These are phyloP conservation scores for Drosophila lacicola DNA, from an alignment of 2,888 invertebrate genomes.

Conservation along the genomic window DNA sequence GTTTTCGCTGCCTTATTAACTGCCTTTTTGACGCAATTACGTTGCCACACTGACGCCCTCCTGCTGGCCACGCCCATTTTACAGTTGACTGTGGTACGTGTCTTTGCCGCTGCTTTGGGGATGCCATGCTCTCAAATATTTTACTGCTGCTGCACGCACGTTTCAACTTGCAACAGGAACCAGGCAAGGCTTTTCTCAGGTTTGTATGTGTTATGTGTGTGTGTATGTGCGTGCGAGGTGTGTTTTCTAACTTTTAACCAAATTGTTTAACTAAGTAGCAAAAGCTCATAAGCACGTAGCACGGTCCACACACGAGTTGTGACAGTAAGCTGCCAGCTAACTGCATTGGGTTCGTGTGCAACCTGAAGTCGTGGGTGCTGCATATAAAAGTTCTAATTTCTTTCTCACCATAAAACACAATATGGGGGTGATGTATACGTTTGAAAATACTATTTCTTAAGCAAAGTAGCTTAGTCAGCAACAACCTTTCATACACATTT, in stretches of 20 bases:
- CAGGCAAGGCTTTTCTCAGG: background rate
- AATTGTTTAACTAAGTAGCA: constrained; percentile 76
- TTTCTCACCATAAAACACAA: background rate
- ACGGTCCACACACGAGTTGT: constrained; percentile 26
- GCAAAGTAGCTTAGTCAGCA: background rate
- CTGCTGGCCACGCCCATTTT: constrained; percentile 28
- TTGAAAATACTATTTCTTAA: background rate
- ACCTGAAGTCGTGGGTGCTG: background rate
- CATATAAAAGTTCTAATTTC: constrained; percentile 7
- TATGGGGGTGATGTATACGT: too few species aligned
- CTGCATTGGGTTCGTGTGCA: constrained; percentile 20
- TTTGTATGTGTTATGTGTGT: constrained; percentile 2
- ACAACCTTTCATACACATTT: background rate
- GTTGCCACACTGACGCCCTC: constrained; percentile 41
- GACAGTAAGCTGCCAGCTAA: constrained; percentile 23
- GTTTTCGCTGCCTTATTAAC: constrained; percentile 61
- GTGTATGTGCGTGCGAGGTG: constrained; percentile 25
- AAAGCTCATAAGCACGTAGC: constrained; percentile 64
- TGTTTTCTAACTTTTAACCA: constrained; percentile 67
- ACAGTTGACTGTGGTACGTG: constrained; percentile 51
- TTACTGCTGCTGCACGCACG: constrained; percentile 64
- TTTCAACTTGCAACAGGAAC: constrained; percentile 32
- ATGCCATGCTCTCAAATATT: constrained; percentile 36
- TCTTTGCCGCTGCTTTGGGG: constrained; percentile 38
- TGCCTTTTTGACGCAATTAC: constrained; percentile 74